phyloP scores from a whole-genome alignment of 37 sponge, comb jelly and placozoan species.

The Spongilla lacustris region DNA sequence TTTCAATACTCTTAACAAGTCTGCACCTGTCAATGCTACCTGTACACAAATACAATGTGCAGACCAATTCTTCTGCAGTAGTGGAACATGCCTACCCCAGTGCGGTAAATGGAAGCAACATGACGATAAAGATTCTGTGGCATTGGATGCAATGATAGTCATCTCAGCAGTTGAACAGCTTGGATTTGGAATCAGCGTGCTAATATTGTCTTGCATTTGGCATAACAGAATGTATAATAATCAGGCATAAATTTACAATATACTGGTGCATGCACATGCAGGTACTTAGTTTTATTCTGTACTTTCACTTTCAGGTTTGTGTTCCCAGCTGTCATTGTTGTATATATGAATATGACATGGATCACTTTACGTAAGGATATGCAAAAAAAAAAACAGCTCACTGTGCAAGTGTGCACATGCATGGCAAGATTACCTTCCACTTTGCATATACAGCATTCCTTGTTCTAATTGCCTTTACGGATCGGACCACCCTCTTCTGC shows the following conservation, averaged over 20 bases:
- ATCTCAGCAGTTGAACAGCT: slow-evolving; percentile 3
- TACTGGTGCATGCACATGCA: too few relatives aligned
- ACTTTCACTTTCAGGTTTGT: slow-evolving; percentile 6
- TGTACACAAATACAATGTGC: too few relatives aligned
- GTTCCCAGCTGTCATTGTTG: not conserved
- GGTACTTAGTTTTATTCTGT: not conserved
- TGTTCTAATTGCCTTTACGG: slow-evolving; percentile 28
- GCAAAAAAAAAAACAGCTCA: not conserved
- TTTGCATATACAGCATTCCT: slow-evolving; percentile 2
- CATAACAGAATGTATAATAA: slow-evolving; percentile 52
- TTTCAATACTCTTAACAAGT: too few relatives aligned
- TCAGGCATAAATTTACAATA: too few relatives aligned
- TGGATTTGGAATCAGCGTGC: slow-evolving; percentile 7
- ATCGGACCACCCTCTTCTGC: slow-evolving; percentile 21
- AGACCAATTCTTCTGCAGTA: too few relatives aligned
- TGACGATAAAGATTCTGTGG: not conserved
- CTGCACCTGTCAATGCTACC: too few relatives aligned
- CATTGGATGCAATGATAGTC: slow-evolving; percentile 8
- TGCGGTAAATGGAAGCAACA: slow-evolving; percentile 12
- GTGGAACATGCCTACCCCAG: slow-evolving; percentile 12
- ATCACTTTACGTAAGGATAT: not conserved
- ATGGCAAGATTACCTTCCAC: not conserved
- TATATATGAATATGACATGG: not conserved
- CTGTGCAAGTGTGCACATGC: not conserved
- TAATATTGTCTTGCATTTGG: slow-evolving; percentile 32